Base-by-base conservation (phyloP, 2,113 vertebrate genomes). In the Mesoclemmys tuberculata region DNA sequence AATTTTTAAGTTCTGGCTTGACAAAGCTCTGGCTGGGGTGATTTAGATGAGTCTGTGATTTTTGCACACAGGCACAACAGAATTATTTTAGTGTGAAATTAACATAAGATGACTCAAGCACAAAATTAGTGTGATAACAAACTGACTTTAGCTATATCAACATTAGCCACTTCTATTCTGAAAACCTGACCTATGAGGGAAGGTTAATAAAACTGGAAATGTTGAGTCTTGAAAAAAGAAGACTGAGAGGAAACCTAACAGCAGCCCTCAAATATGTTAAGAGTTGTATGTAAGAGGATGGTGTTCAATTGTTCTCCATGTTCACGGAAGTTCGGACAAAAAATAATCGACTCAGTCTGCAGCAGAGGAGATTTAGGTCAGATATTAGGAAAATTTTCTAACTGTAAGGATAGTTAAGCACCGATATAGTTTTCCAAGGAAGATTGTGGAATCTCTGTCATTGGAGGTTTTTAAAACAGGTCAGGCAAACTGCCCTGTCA, bases 131-230 rank as follows among this genome's bases (percentile, higher is more conserved):
- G 24, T 51, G n/a, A 29, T 41, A 52, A 38, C 38, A 46, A 41
- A 77, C 41, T 35, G 91, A 94, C 96, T 93, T 96, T 75, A 94
- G 82, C 80, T 94, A 56, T 82, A 93, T 88, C 90, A 82, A 88
- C 94, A 94, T 87, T 90, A 94, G 87, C 89, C 89, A 90, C 49
- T 94, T 97, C 89, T 87, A 90, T 94, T 93, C 85, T 88, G 80
- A 93, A 84, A 64, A 64, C 31, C 31, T 64, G 31, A 7, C 7
- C 61, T 64, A 18, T 64, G 61, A 64, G 35, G 61, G 31, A 9
- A 64, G 31, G 31, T 35, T n/a, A 64, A 64, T 64, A 31, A 64
- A 64, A 64, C 31, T 64, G 31, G 29, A 31, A 13, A 64, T 64
- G 16, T 8, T 35, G 16, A 64, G 29, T 8, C 61, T 64, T 64